Evolutionary conservation across 2,113 vertebrate genomes (phyloP), one percentile per base, ranked within the genome.

Genomic region (Sinocyclocheilus maitianheensis): DNA sequence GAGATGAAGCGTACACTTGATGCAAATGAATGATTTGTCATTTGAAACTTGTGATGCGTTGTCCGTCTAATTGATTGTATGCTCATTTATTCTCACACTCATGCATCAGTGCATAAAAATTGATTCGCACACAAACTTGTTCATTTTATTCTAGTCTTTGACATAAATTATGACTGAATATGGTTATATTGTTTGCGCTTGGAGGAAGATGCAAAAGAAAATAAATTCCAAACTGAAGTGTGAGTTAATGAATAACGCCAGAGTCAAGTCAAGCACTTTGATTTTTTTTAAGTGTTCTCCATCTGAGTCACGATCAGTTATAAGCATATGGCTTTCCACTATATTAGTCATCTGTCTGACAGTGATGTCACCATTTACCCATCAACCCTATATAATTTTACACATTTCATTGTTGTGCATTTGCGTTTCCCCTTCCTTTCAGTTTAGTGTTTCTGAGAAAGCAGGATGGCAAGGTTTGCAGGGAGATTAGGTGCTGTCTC

Each of bases 401-500:
- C 53, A 79, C 34, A 48, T 67, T 48, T 81, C 16, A 81, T 20
- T 48, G 7, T 20, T 48, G 16, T 81, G 79, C 4, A 63, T 37
- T 14, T 43, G 20, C 43, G 20, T 67, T 48, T 30, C 18, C 14
- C 53, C 74, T 77, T 40, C 0, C 40, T 79, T 24, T 48, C 20
- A 30, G 22, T 63, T 24, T 58, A 74, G 74, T 71, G 65, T 46
- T 65, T 62, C 18, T 40, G 60, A 82, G 51, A 67, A 2, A 62
- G 74, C 34, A 58, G 69, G 60, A 84, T 84, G 79, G 22, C 63
- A 22, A 81, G 84, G 86, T 85, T 0, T 53, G 72, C 62, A 82
- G 37, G 74, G 43, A 87, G 67, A 90, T 90, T 37, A 46, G 69
- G 81, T 65, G 22, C 78, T 0, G 92, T 94, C 93, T 78, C 93